phyloP scores from a whole-genome alignment of 2,797 vertebrate species.

The Sphaeramia orbicularis region DNA sequence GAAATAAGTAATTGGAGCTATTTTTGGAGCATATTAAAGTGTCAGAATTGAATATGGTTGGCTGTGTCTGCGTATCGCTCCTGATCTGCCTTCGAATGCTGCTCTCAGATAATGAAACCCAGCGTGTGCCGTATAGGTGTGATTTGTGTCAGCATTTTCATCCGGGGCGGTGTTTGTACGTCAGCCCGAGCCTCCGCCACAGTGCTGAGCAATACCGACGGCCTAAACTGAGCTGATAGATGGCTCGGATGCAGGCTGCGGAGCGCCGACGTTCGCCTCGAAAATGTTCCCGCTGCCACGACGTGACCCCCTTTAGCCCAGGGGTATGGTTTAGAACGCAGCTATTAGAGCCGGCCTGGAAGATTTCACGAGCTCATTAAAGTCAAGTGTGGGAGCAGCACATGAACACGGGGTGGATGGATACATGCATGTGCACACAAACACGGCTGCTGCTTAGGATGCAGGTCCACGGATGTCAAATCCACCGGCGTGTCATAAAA shows the following conservation, averaged over 20 bases:
- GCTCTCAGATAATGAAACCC: slow-evolving; percentile 67
- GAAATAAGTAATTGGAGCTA: slow-evolving; percentile 49
- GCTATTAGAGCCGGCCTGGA: slow-evolving; percentile 75
- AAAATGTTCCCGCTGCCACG: slow-evolving; percentile 53
- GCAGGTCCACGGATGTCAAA: slow-evolving; percentile 56
- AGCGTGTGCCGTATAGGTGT: slow-evolving; percentile 45
- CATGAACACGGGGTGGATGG: slow-evolving; percentile 22
- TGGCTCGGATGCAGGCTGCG: slow-evolving; percentile 68
- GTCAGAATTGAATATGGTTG: slow-evolving; percentile 41
- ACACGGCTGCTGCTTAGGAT: slow-evolving; percentile 60
- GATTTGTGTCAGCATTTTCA: slow-evolving; percentile 58
- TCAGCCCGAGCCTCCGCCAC: slow-evolving; percentile 38
- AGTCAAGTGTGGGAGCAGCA: slow-evolving; percentile 56
- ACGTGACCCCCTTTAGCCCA: slow-evolving; percentile 59
- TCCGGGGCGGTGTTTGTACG: slow-evolving; percentile 28
- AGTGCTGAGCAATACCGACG: slow-evolving; percentile 69
- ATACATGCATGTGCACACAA: slow-evolving; percentile 42
- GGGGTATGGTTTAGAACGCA: slow-evolving; percentile 73
- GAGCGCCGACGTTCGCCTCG: slow-evolving; percentile 60
- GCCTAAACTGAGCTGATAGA: slow-evolving; percentile 76
- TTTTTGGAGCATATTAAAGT: slow-evolving; percentile 57
- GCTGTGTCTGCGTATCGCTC: slow-evolving; percentile 20
- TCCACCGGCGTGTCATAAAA: slow-evolving; percentile 40
- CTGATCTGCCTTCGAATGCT: slow-evolving; percentile 35
- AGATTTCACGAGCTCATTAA: slow-evolving; percentile 82